Percentiles rank a stretch among this genome's conserved stretches.
phyloP scores from a whole-genome alignment of 2,797 vertebrate genomes.

The Cercopithecus hamlyni region DNA sequence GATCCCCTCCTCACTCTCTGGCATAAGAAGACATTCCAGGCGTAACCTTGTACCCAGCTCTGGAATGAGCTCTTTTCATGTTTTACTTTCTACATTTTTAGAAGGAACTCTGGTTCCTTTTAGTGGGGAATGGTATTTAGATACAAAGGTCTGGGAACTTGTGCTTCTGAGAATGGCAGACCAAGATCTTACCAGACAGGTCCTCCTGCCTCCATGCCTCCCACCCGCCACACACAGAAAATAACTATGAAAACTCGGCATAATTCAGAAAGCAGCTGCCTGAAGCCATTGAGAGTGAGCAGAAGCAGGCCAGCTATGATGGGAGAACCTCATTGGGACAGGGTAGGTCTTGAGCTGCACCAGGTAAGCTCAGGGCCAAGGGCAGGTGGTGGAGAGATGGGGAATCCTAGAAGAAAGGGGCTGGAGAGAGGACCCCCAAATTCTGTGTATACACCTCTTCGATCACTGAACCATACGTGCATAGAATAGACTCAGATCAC shows the following conservation, averaged over 20 bases:
- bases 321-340: neutral
- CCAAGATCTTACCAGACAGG: neutral
- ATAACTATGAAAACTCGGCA: neutral
- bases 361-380: neutral
- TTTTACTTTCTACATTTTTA: neutral
- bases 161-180: neutral
- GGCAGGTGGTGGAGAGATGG: neutral
- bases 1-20: neutral
- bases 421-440: neutral
- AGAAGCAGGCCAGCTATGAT: neutral
- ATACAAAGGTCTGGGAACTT: neutral
- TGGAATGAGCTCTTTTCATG: neutral
- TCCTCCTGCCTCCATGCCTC: neutral
- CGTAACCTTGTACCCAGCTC: neutral
- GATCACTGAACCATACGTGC: fast-evolving
- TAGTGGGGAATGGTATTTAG: neutral
- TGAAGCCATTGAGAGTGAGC: neutral
- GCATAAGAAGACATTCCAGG: too few relatives aligned
- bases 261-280: neutral
- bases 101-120: neutral
- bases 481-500: neutral
- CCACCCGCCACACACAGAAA: neutral
- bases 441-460: neutral
- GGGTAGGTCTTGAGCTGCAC: neutral
- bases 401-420: neutral